Conservation (phyloP, 2,888 invertebrate genomes). For the Scaptomyza reducta region DNA sequence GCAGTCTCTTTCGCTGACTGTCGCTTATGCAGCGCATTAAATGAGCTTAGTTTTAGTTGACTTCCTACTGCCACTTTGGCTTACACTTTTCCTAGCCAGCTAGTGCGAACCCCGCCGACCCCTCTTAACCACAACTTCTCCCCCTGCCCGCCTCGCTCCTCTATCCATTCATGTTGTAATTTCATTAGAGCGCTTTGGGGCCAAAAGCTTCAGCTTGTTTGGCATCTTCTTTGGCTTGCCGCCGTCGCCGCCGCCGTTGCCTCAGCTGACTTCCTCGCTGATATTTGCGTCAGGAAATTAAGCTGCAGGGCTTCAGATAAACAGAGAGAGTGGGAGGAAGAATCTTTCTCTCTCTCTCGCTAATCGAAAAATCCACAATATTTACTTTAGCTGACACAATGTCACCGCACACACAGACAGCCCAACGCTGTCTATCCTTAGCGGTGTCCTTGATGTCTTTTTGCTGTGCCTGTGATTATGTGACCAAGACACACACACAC, state of each 20-base stretch:
- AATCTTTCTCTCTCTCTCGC: slow-evolving; percentile 20
- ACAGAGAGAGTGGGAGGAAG: slow-evolving; percentile 40
- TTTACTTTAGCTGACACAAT: slow-evolving; percentile 32
- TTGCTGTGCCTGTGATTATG: slow-evolving; percentile 5
- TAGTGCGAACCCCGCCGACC: slow-evolving; percentile 10
- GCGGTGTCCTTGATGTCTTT: slow-evolving; percentile 13
- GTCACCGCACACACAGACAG: slow-evolving; percentile 1
- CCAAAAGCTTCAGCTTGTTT: slow-evolving; percentile 47
- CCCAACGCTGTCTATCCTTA: background rate
- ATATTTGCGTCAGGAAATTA: slow-evolving; percentile 75
- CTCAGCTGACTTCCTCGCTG: slow-evolving; percentile 50
- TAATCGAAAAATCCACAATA: slow-evolving; percentile 59
- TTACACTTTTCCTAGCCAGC: slow-evolving; percentile 51
- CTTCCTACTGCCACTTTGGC: slow-evolving; percentile 76
- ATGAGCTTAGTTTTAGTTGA: slow-evolving; percentile 78
- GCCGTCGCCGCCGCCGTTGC: background rate
- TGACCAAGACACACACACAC: slow-evolving; percentile 4
- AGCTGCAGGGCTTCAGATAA: slow-evolving; percentile 61
- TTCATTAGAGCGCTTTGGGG: slow-evolving; percentile 67
- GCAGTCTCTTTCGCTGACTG: slow-evolving; percentile 18
- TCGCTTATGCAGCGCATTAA: slow-evolving; percentile 76
- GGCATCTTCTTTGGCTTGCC: slow-evolving; percentile 45
- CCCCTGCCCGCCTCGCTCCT: background rate
- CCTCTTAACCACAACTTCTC: slow-evolving; percentile 11
- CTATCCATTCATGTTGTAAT: slow-evolving; percentile 53